phyloP scores from a whole-genome alignment of 2,888 invertebrate species.

The Caenorhabditis parvicauda region DNA sequence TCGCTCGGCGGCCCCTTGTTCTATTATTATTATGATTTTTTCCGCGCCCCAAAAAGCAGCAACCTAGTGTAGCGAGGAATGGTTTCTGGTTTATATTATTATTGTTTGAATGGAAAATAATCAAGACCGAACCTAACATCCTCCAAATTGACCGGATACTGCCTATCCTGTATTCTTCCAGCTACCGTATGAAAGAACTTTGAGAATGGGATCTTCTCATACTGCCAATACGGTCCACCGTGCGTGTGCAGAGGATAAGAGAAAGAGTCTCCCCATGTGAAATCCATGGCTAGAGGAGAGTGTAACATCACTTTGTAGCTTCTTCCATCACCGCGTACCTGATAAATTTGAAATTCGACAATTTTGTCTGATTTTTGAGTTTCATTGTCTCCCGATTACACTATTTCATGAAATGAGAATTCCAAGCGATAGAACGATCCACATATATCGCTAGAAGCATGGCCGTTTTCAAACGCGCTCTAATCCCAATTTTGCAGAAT shows the following conservation, averaged over 20 bases:
- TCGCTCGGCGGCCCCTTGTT: too few species aligned
- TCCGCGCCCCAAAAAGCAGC: too few species aligned
- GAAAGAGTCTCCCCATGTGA: conserved; percentile 85
- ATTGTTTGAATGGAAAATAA: background rate
- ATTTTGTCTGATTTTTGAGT: too few species aligned
- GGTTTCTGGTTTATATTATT: too few species aligned
- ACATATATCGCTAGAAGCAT: too few species aligned
- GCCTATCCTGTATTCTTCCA: conserved; percentile 59
- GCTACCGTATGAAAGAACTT: conserved; percentile 56
- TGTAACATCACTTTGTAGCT: conserved; percentile 81
- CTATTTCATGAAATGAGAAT: too few species aligned
- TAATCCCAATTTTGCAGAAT: too few species aligned
- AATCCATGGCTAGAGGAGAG: conserved; percentile 76
- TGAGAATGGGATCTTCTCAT: conserved; percentile 68
- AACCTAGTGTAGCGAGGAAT: too few species aligned
- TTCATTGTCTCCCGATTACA: too few species aligned
- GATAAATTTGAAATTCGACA: conserved; percentile 4
- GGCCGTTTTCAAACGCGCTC: too few species aligned
- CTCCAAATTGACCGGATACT: conserved; percentile 39
- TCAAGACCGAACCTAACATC: conserved; percentile 28
- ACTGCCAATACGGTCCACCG: conserved; percentile 93
- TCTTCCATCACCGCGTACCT: conserved; percentile 84
- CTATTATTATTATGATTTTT: too few species aligned
- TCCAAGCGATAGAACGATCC: too few species aligned
- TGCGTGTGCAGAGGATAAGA: conserved; percentile 84